A percentile compares a stretch with the other conserved stretches of the same genome.
Conservation (phyloP, 2,797 vertebrate genomes). For the Epinephelus malabaricus region DNA sequence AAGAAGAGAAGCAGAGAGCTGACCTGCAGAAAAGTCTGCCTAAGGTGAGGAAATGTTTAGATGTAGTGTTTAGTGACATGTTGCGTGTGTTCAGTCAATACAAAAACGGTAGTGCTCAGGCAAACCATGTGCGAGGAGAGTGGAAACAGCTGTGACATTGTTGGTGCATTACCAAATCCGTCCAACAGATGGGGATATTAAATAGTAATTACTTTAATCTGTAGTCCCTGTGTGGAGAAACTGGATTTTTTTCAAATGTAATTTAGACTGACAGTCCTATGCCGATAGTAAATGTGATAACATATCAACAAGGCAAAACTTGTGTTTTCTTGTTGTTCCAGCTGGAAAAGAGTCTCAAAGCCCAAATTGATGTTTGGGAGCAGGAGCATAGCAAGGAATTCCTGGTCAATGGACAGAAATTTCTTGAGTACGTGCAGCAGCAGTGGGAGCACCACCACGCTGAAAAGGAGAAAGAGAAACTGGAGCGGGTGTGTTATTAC, state of each 20-base stretch:
- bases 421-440: slow-evolving; percentile 89
- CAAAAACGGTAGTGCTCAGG: not conserved
- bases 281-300: not conserved
- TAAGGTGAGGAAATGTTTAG: slow-evolving; percentile 83
- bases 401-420: slow-evolving; percentile 90
- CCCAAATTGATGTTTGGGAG: slow-evolving; percentile 90
- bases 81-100: not conserved
- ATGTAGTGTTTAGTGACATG: not conserved
- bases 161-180: slow-evolving; percentile 4
- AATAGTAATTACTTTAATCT: not conserved
- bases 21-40: slow-evolving; percentile 94
- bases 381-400: slow-evolving; percentile 85
- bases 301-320: not conserved
- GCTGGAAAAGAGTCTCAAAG: slow-evolving; percentile 93
- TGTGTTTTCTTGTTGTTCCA: slow-evolving; percentile 61
- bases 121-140: not conserved
- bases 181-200: slow-evolving; percentile 46
- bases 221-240: not conserved
- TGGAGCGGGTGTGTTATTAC: slow-evolving; percentile 87
- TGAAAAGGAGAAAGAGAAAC: slow-evolving; percentile 93
- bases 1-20: slow-evolving; percentile 93
- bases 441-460: slow-evolving; percentile 90
- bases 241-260: not conserved
- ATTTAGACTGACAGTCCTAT: not conserved
- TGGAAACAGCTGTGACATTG: not conserved